A percentile compares a stretch with the other conserved stretches of the same genome.
Conservation (phyloP, 2,888 invertebrate species). For the Torymus aiolomorphi region DNA sequence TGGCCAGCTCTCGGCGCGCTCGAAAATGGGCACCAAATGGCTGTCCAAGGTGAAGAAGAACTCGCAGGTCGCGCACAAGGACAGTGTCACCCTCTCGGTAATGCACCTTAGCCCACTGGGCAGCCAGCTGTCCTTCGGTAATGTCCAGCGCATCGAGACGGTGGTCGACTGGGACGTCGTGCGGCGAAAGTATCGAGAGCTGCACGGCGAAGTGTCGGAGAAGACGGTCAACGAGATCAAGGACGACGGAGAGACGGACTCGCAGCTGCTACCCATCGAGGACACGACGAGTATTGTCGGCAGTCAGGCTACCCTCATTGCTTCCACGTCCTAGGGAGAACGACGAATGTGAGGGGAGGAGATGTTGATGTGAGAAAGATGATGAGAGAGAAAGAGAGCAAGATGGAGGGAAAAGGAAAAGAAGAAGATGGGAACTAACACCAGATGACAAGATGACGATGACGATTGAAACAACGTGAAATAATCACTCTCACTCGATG, state of each 20-base stretch:
- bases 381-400: not conserved
- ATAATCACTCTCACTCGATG: constrained; percentile 18
- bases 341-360: not conserved
- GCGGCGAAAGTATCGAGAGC: constrained; percentile 89
- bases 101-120: constrained; percentile 88
- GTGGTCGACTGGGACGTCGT: constrained; percentile 95
- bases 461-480: no score
- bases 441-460: no score
- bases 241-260: constrained; percentile 62
- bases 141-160: constrained; percentile 88
- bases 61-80: constrained; percentile 87
- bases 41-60: constrained; percentile 91
- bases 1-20: constrained; percentile 86
- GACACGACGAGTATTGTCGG: constrained; percentile 41
- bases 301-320: constrained; percentile 55
- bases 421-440: no score
- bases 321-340: constrained; percentile 29
- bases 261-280: constrained; percentile 23
- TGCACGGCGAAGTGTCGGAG: constrained; percentile 78
- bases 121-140: constrained; percentile 88
- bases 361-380: not conserved
- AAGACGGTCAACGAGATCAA: constrained; percentile 59
- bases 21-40: constrained; percentile 93
- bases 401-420: not conserved
- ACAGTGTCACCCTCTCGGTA: constrained; percentile 86